phyloP scores from a whole-genome alignment of 2,113 vertebrate species.

The Marmota flaviventris region DNA sequence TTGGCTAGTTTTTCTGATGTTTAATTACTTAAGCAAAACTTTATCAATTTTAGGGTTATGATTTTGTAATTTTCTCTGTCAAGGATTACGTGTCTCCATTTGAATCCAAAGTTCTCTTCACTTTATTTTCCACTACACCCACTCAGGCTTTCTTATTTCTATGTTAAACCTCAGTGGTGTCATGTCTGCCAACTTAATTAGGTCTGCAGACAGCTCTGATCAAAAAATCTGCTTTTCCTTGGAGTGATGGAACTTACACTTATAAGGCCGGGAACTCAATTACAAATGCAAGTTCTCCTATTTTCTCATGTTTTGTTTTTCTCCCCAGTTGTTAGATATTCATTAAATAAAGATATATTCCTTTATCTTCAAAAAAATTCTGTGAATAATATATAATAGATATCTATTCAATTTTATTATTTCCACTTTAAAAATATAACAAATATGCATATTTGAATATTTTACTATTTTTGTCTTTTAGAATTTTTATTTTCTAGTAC shows the following conservation, averaged over 20 bases:
- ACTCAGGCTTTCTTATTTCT: not conserved
- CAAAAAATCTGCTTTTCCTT: not conserved
- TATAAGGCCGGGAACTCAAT: not conserved
- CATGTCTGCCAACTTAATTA: not conserved
- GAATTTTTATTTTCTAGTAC: not conserved
- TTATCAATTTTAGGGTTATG: not conserved
- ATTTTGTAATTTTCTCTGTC: not conserved
- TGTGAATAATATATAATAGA: not conserved
- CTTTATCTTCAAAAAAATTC: not conserved
- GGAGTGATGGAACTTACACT: fast-evolving
- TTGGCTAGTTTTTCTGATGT: not conserved
- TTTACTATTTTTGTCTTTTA: not conserved
- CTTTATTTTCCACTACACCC: not conserved
- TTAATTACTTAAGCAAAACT: not conserved
- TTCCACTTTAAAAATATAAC: not conserved
- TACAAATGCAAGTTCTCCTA: not conserved
- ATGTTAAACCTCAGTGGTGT: not conserved
- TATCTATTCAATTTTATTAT: not conserved
- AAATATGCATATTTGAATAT: not conserved
- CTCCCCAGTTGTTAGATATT: not conserved
- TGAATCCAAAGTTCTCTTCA: not conserved
- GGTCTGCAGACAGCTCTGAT: not conserved
- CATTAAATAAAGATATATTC: not conserved
- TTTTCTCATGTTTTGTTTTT: not conserved
- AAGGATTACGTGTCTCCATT: not conserved